Evolutionary conservation across 2,113 vertebrate genomes (phyloP).

Genomic region (Spea multiplicata): DNA sequence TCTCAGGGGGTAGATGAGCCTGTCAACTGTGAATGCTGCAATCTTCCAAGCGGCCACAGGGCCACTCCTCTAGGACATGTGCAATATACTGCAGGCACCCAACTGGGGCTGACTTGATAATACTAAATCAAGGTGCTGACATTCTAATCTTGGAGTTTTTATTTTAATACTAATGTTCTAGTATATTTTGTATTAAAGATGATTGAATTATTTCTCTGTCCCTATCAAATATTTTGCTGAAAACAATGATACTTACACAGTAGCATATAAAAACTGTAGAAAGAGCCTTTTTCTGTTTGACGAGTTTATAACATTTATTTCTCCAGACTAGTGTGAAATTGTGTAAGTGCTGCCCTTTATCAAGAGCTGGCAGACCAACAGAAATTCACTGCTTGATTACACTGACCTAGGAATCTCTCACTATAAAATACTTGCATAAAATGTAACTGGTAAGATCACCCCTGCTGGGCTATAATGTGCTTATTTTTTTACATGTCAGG

Average conservation of each 20-base stretch:
- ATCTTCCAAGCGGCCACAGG: too few species aligned
- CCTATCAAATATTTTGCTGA: too few species aligned
- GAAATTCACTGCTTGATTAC: slow-evolving; percentile 59
- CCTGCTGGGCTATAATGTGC: slow-evolving; percentile 67
- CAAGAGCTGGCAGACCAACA: slow-evolving; percentile 50
- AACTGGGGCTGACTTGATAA: too few species aligned
- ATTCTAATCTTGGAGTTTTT: too few species aligned
- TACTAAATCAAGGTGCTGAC: too few species aligned
- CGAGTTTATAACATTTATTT: slow-evolving; percentile 2
- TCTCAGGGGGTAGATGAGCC: too few species aligned
- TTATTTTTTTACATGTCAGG: slow-evolving; percentile 61
- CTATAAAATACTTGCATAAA: slow-evolving; percentile 62
- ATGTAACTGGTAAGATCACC: slow-evolving; percentile 59
- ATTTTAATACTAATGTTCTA: too few species aligned
- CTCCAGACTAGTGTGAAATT: slow-evolving; percentile 50
- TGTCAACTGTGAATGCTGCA: too few species aligned
- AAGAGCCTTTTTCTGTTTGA: slow-evolving; percentile 17
- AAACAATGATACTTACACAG: background rate
- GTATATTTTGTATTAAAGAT: too few species aligned
- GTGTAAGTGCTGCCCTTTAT: slow-evolving; percentile 51
- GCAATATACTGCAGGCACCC: too few species aligned
- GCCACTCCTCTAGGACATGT: too few species aligned
- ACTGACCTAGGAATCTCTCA: slow-evolving; percentile 62
- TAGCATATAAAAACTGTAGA: background rate
- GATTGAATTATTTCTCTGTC: too few species aligned